Conservation (phyloP, 2,113 vertebrate species). For the Hemibagrus wyckioides region DNA sequence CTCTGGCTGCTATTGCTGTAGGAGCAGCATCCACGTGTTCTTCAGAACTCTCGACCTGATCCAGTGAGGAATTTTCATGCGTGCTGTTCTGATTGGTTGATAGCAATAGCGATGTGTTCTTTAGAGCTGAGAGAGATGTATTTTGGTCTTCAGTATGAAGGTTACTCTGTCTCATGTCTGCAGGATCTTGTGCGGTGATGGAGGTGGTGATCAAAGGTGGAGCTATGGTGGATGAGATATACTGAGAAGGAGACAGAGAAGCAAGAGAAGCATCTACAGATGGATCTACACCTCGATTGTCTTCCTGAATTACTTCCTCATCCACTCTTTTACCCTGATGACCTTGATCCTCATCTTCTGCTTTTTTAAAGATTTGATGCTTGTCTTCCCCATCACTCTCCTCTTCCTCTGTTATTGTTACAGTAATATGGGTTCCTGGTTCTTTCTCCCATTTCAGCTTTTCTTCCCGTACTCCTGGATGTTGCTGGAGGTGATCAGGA, state of each 20-base stretch:
- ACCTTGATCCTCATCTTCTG: neutral
- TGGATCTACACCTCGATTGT: neutral
- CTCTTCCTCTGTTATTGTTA: neutral
- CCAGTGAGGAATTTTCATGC: slow-evolving; percentile 39
- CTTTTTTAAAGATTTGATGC: neutral
- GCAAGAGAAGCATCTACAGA: neutral
- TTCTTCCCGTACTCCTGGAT: neutral
- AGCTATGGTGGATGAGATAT: slow-evolving; percentile 25
- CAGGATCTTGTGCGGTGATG: neutral
- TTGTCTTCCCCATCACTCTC: neutral
- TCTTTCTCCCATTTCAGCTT: slow-evolving; percentile 21
- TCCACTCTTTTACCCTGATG: slow-evolving; percentile 8
- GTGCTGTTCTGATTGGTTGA: slow-evolving; percentile 25
- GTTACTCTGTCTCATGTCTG: neutral
- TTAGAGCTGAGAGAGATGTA: neutral
- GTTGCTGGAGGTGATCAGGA: slow-evolving; percentile 22
- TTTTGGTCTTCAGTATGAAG: neutral
- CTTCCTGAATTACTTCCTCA: neutral
- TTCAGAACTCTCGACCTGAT: slow-evolving; percentile 12
- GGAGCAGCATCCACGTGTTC: slow-evolving; percentile 27
- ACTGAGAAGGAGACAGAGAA: slow-evolving; percentile 9
- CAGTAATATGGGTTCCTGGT: neutral
- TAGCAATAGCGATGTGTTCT: slow-evolving; percentile 2
- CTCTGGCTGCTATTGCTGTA: slow-evolving; percentile 20
- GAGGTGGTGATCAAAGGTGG: slow-evolving; percentile 4